Evolutionary conservation across 2,888 invertebrate species (phyloP).

Genomic region (Blastobasis lacticolella): DNA sequence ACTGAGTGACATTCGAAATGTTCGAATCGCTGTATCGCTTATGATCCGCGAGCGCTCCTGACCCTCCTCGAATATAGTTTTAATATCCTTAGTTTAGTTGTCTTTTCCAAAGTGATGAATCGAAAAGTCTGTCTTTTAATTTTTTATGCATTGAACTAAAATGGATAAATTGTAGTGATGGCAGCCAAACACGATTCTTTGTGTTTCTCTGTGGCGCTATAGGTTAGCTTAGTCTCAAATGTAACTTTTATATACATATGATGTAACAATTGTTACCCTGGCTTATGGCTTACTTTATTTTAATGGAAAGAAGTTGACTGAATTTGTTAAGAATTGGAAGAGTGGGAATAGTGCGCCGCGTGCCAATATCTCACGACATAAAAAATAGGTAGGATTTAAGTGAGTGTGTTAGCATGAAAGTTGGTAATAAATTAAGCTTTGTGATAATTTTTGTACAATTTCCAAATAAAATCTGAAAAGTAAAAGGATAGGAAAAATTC

Average conservation of each 20-base stretch:
- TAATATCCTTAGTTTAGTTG: constrained; percentile 58
- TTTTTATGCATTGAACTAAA: constrained; percentile 49
- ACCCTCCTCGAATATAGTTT: constrained; percentile 70
- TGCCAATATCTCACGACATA: constrained; percentile 45
- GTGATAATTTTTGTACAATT: constrained; percentile 36
- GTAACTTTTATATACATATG: constrained; percentile 45
- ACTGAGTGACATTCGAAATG: constrained; percentile 37
- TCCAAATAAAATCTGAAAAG: constrained; percentile 15
- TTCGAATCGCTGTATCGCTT: constrained; percentile 39
- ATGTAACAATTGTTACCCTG: constrained; percentile 40
- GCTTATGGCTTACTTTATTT: constrained; percentile 39
- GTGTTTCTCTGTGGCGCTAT: constrained; percentile 53
- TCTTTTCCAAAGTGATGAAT: constrained; percentile 71
- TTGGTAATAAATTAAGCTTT: constrained; percentile 33
- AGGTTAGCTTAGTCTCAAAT: constrained; percentile 68
- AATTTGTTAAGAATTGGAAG: constrained; percentile 49
- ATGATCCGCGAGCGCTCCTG: constrained; percentile 48
- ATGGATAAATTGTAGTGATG: constrained; percentile 35
- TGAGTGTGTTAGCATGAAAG: constrained; percentile 13
- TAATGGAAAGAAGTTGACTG: constrained; percentile 53
- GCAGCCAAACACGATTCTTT: constrained; percentile 20
- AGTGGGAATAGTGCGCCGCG: constrained; percentile 44
- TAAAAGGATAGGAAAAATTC: constrained; percentile 15
- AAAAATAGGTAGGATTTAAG: constrained; percentile 19
- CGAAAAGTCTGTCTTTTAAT: constrained; percentile 67